phyloP scores from a whole-genome alignment of 2,113 vertebrate species.

The Rutilus rutilus region DNA sequence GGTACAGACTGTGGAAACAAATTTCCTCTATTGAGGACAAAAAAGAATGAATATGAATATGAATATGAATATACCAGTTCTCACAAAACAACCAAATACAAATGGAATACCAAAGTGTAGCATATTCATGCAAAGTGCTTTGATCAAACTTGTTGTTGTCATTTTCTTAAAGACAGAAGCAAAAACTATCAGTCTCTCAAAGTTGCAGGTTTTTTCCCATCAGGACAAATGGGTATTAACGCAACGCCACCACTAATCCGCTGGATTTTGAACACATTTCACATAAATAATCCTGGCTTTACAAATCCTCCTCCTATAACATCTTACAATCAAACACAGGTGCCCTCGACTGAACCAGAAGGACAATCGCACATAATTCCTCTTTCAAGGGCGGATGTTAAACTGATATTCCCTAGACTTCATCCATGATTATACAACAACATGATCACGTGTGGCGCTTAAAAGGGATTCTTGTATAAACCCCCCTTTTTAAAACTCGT shows the following conservation, averaged over 20 bases:
- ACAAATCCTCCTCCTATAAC: constrained; percentile 16
- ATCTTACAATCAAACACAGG: constrained; percentile 15
- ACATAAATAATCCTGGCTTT: constrained; percentile 22
- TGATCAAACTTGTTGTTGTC: neutral
- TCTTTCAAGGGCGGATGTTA: neutral
- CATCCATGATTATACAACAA: constrained; percentile 16
- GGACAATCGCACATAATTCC: neutral
- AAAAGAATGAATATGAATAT: too few relatives aligned
- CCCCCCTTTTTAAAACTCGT: neutral
- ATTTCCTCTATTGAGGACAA: too few relatives aligned
- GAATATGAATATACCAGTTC: neutral
- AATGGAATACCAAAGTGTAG: neutral
- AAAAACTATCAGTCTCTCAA: neutral
- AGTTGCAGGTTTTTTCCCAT: neutral
- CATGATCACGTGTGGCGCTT: neutral
- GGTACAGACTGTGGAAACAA: too few relatives aligned
- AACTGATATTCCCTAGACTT: neutral
- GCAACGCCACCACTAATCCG: neutral
- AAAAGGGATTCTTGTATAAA: constrained; percentile 1
- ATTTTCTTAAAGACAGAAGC: neutral
- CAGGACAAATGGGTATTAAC: neutral
- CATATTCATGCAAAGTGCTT: neutral
- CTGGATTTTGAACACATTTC: constrained; percentile 24
- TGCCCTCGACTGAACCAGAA: neutral
- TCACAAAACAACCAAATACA: neutral